Conservation (phyloP, 1,140 invertebrate genomes). For the Papilio machaon region DNA sequence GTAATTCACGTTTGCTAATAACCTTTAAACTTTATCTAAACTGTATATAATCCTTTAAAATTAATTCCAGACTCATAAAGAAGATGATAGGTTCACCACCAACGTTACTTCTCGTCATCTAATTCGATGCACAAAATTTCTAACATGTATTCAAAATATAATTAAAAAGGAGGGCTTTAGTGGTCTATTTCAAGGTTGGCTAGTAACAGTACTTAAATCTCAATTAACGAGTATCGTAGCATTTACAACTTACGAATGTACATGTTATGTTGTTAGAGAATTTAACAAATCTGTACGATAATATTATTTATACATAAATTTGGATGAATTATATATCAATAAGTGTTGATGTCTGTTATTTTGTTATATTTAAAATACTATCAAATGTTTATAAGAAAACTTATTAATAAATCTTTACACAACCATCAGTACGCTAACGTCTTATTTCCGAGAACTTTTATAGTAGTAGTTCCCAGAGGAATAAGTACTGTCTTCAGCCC, state of each 20-base stretch:
- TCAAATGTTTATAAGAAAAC: neutral
- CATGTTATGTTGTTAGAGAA: conserved; percentile 62
- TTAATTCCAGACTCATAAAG: conserved; percentile 64
- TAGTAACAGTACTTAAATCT: conserved; percentile 64
- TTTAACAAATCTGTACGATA: neutral
- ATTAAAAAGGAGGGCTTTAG: conserved; percentile 54
- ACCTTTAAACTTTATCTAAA: neutral
- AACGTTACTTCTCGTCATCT: conserved; percentile 52
- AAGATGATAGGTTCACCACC: conserved; percentile 50
- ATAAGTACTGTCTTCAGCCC: no score
- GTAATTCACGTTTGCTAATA: no score
- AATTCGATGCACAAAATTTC: conserved; percentile 54
- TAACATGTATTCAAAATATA: conserved; percentile 53
- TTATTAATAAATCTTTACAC: neutral
- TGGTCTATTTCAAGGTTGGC: conserved; percentile 64
- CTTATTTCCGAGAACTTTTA: no score
- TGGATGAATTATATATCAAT: neutral
- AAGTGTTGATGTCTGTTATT: neutral
- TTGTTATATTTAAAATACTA: conserved; percentile 4
- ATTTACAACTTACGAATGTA: conserved; percentile 70
- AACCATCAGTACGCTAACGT: no score
- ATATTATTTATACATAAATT: neutral
- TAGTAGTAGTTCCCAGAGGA: no score
- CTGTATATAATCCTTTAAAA: neutral
- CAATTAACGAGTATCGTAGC: conserved; percentile 62